These are phyloP conservation scores for Caenorhabditis sp. DNA, from an alignment of 2,888 invertebrate genomes.

Conservation along the genomic window DNA sequence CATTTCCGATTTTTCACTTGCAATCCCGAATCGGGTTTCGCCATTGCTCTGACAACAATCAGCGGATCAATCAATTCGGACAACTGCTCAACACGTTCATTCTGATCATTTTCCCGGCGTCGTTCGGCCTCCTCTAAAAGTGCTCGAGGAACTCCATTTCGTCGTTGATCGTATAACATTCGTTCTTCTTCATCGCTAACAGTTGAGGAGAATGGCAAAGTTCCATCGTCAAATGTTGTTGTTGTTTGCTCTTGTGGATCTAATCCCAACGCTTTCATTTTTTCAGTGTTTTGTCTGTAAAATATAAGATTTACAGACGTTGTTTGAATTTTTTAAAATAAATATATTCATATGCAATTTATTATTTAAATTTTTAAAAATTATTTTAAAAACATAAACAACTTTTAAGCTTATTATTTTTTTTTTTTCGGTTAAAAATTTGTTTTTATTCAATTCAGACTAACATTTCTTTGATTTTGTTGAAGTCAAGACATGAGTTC, in stretches of 20 bases:
- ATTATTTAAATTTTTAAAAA: no score
- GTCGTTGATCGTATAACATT: slow-evolving; percentile 50
- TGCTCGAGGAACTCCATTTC: slow-evolving; percentile 49
- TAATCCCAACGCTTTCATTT: slow-evolving; percentile 37
- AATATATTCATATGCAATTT: no score
- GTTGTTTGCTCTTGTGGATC: slow-evolving; percentile 44
- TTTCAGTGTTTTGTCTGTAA: slow-evolving; percentile 47
- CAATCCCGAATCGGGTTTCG: slow-evolving; percentile 90
- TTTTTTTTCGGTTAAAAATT: no score
- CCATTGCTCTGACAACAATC: slow-evolving; percentile 87
- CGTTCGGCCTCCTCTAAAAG: slow-evolving; percentile 44
- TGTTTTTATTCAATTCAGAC: no score
- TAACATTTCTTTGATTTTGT: no score
- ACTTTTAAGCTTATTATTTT: no score
- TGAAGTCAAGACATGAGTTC: no score
- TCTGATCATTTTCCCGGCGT: slow-evolving; percentile 46
- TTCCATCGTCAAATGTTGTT: slow-evolving; percentile 50
- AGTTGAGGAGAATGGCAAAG: slow-evolving; percentile 38
- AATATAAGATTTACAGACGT: not conserved
- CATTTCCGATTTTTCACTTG: slow-evolving; percentile 97
- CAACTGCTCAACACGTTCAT: slow-evolving; percentile 36
- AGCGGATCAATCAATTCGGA: slow-evolving; percentile 42
- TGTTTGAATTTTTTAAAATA: not conserved
- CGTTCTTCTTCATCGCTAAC: slow-evolving; percentile 52
- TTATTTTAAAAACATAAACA: no score